Conservation (phyloP, 2,797 vertebrate genomes). For the Sebastes paucispinis region DNA sequence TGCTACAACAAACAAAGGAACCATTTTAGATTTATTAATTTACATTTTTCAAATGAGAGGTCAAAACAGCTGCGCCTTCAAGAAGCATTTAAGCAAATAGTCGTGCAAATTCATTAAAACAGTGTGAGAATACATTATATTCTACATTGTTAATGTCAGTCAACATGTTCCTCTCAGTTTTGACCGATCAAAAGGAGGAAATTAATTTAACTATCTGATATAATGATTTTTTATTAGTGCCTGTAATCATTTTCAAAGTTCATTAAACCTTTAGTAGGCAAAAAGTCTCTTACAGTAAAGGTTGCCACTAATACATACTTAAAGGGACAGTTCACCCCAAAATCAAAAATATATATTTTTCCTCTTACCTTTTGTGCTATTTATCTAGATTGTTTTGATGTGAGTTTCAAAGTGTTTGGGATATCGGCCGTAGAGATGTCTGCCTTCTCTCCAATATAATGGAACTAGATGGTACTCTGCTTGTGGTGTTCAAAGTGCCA, state of each 20-base stretch:
- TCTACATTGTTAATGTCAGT: neutral
- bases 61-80: conserved; percentile 23
- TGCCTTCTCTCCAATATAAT: too few relatives aligned
- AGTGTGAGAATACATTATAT: neutral
- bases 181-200: neutral
- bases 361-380: too few relatives aligned
- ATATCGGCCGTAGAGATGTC: too few relatives aligned
- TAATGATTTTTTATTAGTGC: neutral
- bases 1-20: conserved; percentile 40
- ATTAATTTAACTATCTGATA: neutral
- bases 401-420: too few relatives aligned
- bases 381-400: too few relatives aligned
- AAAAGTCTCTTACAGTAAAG: too few relatives aligned
- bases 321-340: too few relatives aligned
- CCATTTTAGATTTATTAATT: neutral
- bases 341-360: too few relatives aligned
- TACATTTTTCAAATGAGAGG: neutral
- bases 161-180: neutral
- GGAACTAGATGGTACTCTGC: too few relatives aligned
- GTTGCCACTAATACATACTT: too few relatives aligned
- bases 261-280: too few relatives aligned
- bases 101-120: neutral
- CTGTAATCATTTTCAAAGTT: neutral
- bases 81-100: neutral
- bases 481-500: too few relatives aligned